Evolutionary conservation across 2,113 vertebrate genomes (phyloP).

Genomic region (Tychaedon coryphoeus): DNA sequence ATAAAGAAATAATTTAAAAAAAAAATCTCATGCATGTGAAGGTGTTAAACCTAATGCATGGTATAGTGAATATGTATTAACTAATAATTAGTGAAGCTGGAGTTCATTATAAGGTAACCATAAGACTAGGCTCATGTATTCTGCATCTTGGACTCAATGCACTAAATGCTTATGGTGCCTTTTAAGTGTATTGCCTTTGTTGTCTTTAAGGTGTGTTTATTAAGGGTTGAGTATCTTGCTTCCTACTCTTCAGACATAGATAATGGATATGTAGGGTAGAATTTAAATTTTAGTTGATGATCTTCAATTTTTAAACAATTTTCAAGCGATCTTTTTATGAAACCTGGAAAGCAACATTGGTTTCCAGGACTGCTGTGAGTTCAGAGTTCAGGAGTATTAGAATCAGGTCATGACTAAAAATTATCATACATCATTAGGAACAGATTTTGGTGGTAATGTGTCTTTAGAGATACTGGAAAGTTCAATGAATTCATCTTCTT

Average conservation of each 20-base stretch:
- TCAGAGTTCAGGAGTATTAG: not conserved
- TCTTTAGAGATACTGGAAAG: not conserved
- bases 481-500: not conserved
- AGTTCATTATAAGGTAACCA: not conserved
- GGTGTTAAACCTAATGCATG: not conserved
- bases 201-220: not conserved
- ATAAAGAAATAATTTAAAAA: not conserved
- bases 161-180: not conserved
- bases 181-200: not conserved
- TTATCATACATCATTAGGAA: not conserved
- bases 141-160: not conserved
- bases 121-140: not conserved
- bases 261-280: not conserved
- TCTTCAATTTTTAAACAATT: not conserved
- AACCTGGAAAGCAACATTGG: not conserved
- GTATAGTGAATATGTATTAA: not conserved
- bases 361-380: not conserved
- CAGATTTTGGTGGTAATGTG: not conserved
- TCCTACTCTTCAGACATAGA: not conserved
- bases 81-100: not conserved
- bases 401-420: not conserved
- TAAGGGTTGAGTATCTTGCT: not conserved
- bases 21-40: not conserved
- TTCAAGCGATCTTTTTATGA: not conserved
- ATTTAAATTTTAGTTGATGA: not conserved